Evolutionary conservation across 2,113 vertebrate genomes (phyloP).

Genomic region (Pituophis catenifer): DNA sequence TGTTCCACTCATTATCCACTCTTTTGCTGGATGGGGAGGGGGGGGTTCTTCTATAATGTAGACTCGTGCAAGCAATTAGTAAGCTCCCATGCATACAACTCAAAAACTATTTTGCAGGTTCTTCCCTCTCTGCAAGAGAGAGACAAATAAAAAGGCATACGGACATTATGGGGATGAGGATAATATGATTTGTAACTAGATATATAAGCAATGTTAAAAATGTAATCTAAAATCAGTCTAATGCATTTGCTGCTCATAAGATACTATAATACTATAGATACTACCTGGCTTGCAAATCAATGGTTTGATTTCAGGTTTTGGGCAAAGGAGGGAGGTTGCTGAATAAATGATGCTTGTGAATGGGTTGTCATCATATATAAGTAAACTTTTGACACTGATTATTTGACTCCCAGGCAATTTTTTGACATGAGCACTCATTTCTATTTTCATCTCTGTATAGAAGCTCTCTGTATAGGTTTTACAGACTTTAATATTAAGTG

Average conservation of each 20-base stretch:
- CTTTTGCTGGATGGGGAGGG: no score
- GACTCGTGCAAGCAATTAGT: background rate
- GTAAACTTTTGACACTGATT: conserved; percentile 18
- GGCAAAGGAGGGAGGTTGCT: background rate
- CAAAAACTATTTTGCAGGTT: background rate
- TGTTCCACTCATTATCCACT: background rate
- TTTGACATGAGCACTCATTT: background rate
- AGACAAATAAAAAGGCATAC: conserved; percentile 1
- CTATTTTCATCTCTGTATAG: conserved; percentile 31
- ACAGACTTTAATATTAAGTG: background rate
- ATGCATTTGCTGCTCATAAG: conserved; percentile 21
- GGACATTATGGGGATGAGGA: background rate
- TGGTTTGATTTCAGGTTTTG: conserved; percentile 23
- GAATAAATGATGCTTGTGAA: conserved; percentile 22
- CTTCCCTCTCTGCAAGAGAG: background rate
- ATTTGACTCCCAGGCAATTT: conserved; percentile 7
- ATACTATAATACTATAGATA: conserved; percentile 12
- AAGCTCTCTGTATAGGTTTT: conserved; percentile 10
- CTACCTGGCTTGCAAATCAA: background rate
- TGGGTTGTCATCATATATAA: background rate
- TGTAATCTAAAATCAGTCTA: conserved; percentile 18
- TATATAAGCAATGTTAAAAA: conserved; percentile 26
- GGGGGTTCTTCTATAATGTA: background rate
- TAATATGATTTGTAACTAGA: conserved; percentile 40
- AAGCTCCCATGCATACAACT: background rate